Percentiles rank a stretch among this genome's conserved stretches.
Evolutionary conservation across 2,113 vertebrate species (phyloP).

Genomic region (Heterocephalus glaber): DNA sequence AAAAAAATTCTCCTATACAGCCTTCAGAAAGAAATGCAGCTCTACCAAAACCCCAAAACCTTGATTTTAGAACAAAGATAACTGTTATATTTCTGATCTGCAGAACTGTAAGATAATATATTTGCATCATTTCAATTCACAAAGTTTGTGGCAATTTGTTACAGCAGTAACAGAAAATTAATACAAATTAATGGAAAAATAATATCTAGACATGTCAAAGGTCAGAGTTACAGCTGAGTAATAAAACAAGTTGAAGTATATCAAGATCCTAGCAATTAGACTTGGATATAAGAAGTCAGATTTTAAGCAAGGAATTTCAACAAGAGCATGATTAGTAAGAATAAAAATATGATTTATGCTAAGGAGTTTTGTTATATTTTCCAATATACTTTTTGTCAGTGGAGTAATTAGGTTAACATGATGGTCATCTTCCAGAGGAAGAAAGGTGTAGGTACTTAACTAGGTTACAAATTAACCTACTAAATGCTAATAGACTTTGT

Average conservation of each 20-base stretch:
- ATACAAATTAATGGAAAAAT: background rate
- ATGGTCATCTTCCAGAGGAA: background rate
- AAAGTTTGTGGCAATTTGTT: background rate
- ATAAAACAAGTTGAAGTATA: background rate
- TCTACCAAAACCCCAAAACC: background rate
- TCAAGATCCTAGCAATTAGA: background rate
- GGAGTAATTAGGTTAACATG: background rate
- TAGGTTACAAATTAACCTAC: background rate
- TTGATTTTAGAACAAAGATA: background rate
- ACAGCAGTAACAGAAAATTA: background rate
- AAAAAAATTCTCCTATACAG: background rate
- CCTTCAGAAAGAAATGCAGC: background rate
- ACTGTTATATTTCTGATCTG: background rate
- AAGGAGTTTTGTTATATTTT: background rate
- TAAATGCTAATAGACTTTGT: background rate
- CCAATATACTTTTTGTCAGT: background rate
- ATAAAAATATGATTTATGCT: background rate
- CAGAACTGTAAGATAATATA: background rate
- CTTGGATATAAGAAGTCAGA: background rate
- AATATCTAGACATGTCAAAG: background rate
- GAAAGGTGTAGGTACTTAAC: background rate
- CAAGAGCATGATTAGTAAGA: background rate
- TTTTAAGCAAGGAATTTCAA: background rate
- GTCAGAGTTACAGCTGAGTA: background rate
- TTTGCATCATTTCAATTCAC: background rate